Percentiles rank a stretch among this genome's conserved stretches.
phyloP scores from a whole-genome alignment of 2,113 vertebrate genomes.

The Pachyramphus minor region DNA sequence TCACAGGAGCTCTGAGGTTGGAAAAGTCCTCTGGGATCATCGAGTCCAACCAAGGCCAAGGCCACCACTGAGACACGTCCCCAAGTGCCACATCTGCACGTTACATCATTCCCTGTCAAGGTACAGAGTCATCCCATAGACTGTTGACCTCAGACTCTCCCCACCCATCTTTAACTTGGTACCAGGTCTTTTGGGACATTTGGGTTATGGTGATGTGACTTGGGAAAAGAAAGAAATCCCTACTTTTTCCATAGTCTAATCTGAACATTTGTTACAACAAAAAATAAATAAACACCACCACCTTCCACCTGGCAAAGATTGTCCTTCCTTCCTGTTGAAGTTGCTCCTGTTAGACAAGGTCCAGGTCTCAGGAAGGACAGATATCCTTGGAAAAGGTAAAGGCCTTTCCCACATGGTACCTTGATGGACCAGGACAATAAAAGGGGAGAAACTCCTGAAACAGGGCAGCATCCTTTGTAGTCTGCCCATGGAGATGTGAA shows the following conservation, averaged over 20 bases:
- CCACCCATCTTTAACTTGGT: neutral
- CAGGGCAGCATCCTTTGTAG: neutral
- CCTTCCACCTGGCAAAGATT: neutral
- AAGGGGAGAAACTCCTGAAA: neutral
- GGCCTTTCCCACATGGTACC: accelerated
- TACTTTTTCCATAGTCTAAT: neutral
- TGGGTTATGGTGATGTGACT: neutral
- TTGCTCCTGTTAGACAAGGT: neutral
- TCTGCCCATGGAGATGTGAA: neutral
- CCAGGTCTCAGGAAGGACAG: neutral
- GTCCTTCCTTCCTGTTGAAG: neutral
- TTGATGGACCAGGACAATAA: neutral
- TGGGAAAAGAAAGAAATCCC: neutral
- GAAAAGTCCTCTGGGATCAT: neutral
- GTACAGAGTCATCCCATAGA: neutral
- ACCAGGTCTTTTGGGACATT: neutral
- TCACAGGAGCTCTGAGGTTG: no score
- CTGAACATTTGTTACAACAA: neutral
- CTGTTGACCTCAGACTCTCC: neutral
- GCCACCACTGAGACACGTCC: neutral
- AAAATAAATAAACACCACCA: neutral
- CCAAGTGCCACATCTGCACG: neutral
- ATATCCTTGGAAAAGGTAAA: neutral
- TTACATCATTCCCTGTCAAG: neutral
- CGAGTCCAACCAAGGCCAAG: neutral